Evolutionary conservation across 2,888 invertebrate genomes (phyloP).

Genomic region (Amorpha juglandis): DNA sequence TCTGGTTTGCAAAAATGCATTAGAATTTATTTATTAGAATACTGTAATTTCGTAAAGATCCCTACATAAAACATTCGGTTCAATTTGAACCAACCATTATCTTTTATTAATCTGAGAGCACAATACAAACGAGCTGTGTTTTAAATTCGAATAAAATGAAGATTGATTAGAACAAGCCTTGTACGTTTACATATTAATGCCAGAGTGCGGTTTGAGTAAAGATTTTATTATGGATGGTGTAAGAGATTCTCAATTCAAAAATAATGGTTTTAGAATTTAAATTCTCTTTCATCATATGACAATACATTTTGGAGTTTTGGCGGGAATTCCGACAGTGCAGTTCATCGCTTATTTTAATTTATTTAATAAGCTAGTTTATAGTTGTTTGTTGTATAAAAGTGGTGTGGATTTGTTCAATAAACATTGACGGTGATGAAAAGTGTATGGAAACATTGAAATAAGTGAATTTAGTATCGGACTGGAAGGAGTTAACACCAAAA

Average conservation of each 20-base stretch:
- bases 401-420: too few species aligned
- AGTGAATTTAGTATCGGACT: too few species aligned
- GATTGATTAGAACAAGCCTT: not conserved
- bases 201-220: not conserved
- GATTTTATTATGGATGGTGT: not conserved
- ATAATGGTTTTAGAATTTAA: too few species aligned
- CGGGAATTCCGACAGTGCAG: too few species aligned
- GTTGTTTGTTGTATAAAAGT: too few species aligned
- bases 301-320: too few species aligned
- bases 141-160: conserved; percentile 1
- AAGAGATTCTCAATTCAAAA: not conserved
- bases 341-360: too few species aligned
- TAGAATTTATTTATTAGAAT: not conserved
- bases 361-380: too few species aligned
- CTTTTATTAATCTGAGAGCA: not conserved
- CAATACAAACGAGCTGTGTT: not conserved
- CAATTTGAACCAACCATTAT: conserved; percentile 1
- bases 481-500: too few species aligned
- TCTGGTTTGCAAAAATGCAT: not conserved
- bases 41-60: not conserved
- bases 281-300: too few species aligned
- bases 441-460: too few species aligned
- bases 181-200: not conserved
- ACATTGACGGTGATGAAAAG: too few species aligned
- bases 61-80: not conserved